Evolutionary conservation across 1,140 invertebrate species (phyloP), one percentile per base, ranked within the genome.

Genomic region (Diabrotica virgifera): DNA sequence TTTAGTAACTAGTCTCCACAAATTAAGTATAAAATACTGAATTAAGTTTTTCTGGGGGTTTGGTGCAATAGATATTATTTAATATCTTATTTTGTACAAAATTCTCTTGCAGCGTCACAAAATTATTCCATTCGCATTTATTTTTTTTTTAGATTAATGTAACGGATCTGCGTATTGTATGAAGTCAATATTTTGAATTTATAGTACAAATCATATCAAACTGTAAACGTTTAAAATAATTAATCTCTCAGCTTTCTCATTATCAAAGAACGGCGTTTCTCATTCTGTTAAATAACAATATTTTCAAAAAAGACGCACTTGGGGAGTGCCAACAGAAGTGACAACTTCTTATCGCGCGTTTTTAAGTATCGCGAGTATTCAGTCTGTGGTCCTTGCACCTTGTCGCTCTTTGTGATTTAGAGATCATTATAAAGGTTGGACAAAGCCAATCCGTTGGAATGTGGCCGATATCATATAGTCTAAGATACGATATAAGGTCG

Each of bases 171-270:
- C 56, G 60, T 62, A 55, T 4, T 55, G 8, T 3, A 46, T 46
- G 8, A 6, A 37, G 14, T 46, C 56, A 46, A 35, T 52, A 54
- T 59, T 36, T 68, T 68, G 58, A 59, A 57, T 66, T 63, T 65
- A 61, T 53, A 60, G 24, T 65, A n/a, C 14, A 61, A 55, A 53
- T 65, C 50, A 52, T 51, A 56, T 62, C 37, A 56, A 52, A 59
- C 24, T 55, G 35, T 63, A 54, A 24, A 40, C 36, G 38, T 60
- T 67, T 64, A 52, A 50, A 52, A 13, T 53, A 58, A 51, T 67
- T 37, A 65, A 24, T 24, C 24, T 24, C 4, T 24, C 24, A 24
- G 4, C 24, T 24, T 24, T 24, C 24, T 24, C 4, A 24, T 24
- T 4, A 24, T 24, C 24, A 24, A 24, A 24, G 24, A 24, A 24